Conservation (phyloP, 2,113 vertebrate genomes). For the Tylochromis polylepis region DNA sequence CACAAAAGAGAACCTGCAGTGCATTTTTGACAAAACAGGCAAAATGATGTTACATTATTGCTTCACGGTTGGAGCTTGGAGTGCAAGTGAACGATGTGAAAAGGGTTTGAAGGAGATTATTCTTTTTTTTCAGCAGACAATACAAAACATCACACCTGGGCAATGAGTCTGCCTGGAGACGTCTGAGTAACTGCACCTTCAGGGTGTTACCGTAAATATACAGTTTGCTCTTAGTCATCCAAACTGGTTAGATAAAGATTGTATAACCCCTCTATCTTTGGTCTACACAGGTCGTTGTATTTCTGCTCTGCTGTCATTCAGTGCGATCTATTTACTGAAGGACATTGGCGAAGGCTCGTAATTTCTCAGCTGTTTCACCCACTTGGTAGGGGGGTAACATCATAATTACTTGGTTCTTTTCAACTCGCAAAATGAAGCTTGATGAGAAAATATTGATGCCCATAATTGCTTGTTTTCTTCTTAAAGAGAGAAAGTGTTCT, state of each 20-base stretch:
- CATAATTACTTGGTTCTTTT: neutral
- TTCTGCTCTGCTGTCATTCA: neutral
- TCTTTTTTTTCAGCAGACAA: neutral
- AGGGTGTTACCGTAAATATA: neutral
- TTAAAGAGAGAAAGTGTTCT: neutral
- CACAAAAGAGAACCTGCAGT: neutral
- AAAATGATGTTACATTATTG: neutral
- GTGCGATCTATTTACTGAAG: neutral
- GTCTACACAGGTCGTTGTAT: neutral
- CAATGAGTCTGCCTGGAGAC: neutral
- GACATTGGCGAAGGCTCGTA: neutral
- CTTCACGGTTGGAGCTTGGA: neutral
- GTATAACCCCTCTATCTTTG: neutral
- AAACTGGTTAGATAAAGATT: neutral
- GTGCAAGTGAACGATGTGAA: neutral
- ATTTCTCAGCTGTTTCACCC: neutral
- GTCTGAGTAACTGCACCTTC: neutral
- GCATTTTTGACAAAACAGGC: neutral
- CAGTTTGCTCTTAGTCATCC: neutral
- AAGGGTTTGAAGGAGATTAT: neutral
- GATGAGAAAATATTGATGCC: neutral
- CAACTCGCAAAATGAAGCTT: neutral
- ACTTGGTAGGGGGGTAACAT: neutral
- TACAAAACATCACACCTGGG: neutral
- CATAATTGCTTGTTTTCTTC: neutral